phyloP scores from a whole-genome alignment of 2,888 invertebrate species.

The Tipula lateralis region DNA sequence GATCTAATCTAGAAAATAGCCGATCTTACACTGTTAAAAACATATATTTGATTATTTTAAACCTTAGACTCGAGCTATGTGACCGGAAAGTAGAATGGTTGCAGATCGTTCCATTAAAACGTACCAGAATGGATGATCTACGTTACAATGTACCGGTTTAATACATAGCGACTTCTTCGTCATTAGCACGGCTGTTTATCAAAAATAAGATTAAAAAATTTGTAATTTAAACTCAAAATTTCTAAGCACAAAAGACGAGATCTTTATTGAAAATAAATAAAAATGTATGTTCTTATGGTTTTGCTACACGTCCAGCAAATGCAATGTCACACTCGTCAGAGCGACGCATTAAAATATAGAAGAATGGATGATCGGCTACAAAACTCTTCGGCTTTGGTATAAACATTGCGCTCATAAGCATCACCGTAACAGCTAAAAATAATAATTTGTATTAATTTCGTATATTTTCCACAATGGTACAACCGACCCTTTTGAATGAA shows the following conservation, averaged over 20 bases:
- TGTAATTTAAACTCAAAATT: too few relatives aligned
- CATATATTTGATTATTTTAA: too few relatives aligned
- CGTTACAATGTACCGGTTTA: too few relatives aligned
- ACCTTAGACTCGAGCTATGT: too few relatives aligned
- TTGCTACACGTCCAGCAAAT: slow-evolving; percentile 29
- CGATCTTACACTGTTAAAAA: too few relatives aligned
- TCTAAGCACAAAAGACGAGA: too few relatives aligned
- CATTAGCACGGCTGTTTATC: too few relatives aligned
- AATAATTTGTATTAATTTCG: not conserved
- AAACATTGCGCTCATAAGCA: not conserved
- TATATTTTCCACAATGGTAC: too few relatives aligned
- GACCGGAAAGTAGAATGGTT: not conserved
- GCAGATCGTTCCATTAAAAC: not conserved
- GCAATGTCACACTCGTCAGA: not conserved
- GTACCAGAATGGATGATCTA: not conserved
- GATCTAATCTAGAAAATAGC: too few relatives aligned
- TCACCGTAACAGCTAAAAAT: not conserved
- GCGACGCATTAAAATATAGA: slow-evolving; percentile 28
- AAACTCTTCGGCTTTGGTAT: not conserved
- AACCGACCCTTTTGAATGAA: too few relatives aligned
- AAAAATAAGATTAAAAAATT: not conserved
- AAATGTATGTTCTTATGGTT: too few relatives aligned
- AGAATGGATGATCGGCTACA: slow-evolving; percentile 29
- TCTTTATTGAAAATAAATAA: not conserved
- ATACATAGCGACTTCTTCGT: too few relatives aligned